Conservation (phyloP, 2,797 vertebrate species). For the Vultur gryphus region DNA sequence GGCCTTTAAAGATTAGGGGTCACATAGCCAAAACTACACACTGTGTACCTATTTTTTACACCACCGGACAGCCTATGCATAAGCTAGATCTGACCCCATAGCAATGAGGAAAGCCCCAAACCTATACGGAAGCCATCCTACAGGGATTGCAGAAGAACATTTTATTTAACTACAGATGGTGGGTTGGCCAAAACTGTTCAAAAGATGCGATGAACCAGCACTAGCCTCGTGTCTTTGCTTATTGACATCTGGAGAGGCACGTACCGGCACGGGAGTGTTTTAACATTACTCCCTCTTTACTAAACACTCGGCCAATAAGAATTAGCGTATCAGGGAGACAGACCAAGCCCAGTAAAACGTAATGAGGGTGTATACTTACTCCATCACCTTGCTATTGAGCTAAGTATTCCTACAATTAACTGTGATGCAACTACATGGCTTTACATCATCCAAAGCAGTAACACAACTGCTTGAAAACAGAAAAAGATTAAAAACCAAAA, state of each 20-base stretch:
- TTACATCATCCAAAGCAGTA: background rate
- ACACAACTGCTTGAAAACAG: background rate
- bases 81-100: background rate
- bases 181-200: background rate
- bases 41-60: background rate
- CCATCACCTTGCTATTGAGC: no score
- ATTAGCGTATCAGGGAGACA: background rate
- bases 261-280: fast-evolving
- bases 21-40: background rate
- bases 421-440: background rate
- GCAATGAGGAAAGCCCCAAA: background rate
- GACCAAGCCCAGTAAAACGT: background rate
- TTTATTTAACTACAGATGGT: background rate
- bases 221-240: background rate
- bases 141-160: background rate
- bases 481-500: background rate
- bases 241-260: background rate
- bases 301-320: background rate
- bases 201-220: background rate
- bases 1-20: background rate
- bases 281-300: background rate
- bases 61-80: fast-evolving
- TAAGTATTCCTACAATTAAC: background rate
- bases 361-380: background rate
- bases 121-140: background rate